Base-by-base conservation (phyloP, 2,113 vertebrate species). In the Rousettus leschenaultii region DNA sequence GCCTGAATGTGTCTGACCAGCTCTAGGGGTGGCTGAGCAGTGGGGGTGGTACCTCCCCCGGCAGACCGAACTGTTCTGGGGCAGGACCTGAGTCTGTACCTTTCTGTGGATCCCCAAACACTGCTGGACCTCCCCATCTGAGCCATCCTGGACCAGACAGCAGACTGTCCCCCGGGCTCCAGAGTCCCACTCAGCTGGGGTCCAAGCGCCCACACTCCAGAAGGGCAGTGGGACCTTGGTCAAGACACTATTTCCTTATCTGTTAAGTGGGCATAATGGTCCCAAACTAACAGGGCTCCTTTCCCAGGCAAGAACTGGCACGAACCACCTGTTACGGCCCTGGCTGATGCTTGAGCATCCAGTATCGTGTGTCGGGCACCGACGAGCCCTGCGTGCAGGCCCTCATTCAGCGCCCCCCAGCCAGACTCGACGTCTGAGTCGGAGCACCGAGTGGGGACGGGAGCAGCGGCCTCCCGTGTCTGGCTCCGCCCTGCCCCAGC, bases 361-460 rank as follows among this genome's bases (percentile, higher is more conserved):
- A 2, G 15, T 30, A 5, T 0, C 0, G 21, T 6, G 22, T 22
- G 55, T 61, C 5, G 4, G 30, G 53, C 43, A 15, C 22, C 4
- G 18, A 57, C 9, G 18, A 57, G 70, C 18, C 24, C 79, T 22
- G 87, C 1, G 30, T 2, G 0, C 5, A 33, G 82, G 3, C 28
- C 30, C n/a, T 68, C n/a, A 48, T 1, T 16, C 6, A 35, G 5
- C 45, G 38, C 38, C 40, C 68, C 24, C 66, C 66, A 22, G 9
- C 70, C 61, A 6, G 61, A 59, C 77, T 53, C 35, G 11, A 30
- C 59, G 9, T 68, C 48, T 13, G 22, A 40, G 26, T 0, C 1
- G 78, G 59, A 28, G 68, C 24, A 15, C 33, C 14, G 33, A 19
- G 33, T 6, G 33, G 2, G 19, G 24, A 22, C 21, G 7, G 28